These are phyloP conservation scores for Choloepus didactylus DNA, from an alignment of 2,797 vertebrate species.

Conservation along the genomic window DNA sequence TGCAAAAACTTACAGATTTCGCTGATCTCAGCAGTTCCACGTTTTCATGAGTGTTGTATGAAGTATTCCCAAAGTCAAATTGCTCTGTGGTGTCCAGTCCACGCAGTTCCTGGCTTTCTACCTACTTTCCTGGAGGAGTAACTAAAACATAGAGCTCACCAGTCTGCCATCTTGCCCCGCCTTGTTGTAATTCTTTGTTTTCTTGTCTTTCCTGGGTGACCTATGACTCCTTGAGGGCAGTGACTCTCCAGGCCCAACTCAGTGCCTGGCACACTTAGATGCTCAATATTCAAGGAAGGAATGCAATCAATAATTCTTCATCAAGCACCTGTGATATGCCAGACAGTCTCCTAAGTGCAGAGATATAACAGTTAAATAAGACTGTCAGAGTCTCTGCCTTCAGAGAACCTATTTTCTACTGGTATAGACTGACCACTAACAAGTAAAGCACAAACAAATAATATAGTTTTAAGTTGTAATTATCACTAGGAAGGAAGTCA, in stretches of 20 bases:
- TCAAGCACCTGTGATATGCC: not conserved
- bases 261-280: not conserved
- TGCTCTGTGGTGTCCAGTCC: too few species aligned
- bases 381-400: not conserved
- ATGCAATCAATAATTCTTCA: not conserved
- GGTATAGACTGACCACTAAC: not conserved
- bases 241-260: not conserved
- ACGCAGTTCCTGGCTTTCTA: too few species aligned
- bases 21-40: too few species aligned
- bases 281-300: conserved; percentile 16
- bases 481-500: conserved; percentile 32
- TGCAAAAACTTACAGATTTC: too few species aligned
- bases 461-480: not conserved
- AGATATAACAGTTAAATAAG: not conserved
- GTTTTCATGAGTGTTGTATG: too few species aligned
- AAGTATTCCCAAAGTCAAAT: too few species aligned
- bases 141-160: too few species aligned
- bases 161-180: too few species aligned
- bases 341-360: not conserved
- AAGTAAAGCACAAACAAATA: conserved; percentile 8
- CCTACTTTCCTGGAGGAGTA: too few species aligned
- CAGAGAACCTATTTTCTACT: not conserved
- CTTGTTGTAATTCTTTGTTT: not conserved
- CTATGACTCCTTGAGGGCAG: not conserved
- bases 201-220: not conserved